Evolutionary conservation across 2,113 vertebrate genomes (phyloP), one percentile per base, ranked within the genome.

Genomic region (Misgurnus anguillicaudatus): DNA sequence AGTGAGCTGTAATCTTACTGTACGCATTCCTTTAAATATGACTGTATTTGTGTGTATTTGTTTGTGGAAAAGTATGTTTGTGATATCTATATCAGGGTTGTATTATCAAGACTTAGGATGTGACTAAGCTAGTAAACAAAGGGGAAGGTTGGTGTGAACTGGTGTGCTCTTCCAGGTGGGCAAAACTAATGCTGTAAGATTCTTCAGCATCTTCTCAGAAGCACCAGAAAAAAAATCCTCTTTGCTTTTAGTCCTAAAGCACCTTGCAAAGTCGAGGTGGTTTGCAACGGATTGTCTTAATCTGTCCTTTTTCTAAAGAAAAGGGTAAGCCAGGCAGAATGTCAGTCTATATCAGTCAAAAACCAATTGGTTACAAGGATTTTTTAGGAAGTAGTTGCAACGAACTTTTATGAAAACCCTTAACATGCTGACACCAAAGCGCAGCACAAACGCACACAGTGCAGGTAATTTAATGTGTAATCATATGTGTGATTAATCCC

Each of bases 181-280:
- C 82, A 84, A 85, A 80, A 79, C 60, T 82, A 89, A 94, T 87
- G 85, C 88, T n/a, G 88, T 74, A 63, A 60, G 73, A 85, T 80
- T 87, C 85, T 82, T 84, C 86, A 80, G 61, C 88, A 87, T 89
- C 87, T 88, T 87, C 90, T 86, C 80, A 74, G 82, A 85, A 82
- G 80, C 79, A 53, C 61, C 69, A 57, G 73, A 80, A 83, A 90
- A n/a, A 90, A 94, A 90, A 94, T 94, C 94, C 89, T 93, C 91
- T 93, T 91, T 94, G 89, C 93, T 94, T 93, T 86, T 84, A 91
- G 85, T 91, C 85, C 88, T 90, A 94, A 94, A 95, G 92, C 88
- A 91, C 91, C 89, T 92, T 84, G 85, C 82, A 86, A 86, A 92
- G 88, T 86, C 81, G 89, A 90, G 91, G 86, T 90, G 86, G 88